Evolutionary conservation across 2,888 invertebrate species (phyloP), one percentile per base, ranked within the genome.

Genomic region (Xanthorhoe designata): DNA sequence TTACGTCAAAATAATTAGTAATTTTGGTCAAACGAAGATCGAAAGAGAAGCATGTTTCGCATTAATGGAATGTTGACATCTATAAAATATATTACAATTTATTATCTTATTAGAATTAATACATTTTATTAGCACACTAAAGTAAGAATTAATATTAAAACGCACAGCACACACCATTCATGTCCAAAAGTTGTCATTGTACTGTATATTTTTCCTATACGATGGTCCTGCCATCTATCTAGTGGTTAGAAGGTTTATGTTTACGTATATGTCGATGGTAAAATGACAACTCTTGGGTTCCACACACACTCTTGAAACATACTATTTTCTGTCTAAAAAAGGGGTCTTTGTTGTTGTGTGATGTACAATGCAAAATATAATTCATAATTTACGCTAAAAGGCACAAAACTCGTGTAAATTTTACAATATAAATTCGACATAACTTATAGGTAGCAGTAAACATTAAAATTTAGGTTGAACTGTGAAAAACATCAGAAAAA

Each of bases 111-210:
- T 89, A 88, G 86, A 90, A 90, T 91, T 92, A 91, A 88, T 91
- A 91, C 86, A 86, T 90, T 85, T 90, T 90, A 92, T 92, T 93
- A 93, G 92, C 91, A 93, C 93, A 88, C 92, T 93, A 92, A 80
- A 87, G 82, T 90, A 90, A 89, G 75, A 87, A 90, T 91, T 92
- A 91, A 88, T 90, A 86, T 81, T 89, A 88, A 63, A 89, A 85
- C 84, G 77, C 88, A 82, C 84, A 78, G 75, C 87, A 83, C 83
- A 78, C 79, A 65, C 78, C 87, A 81, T 78, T 78, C 88, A 87
- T 70, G 80, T 72, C 55, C 87, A 85, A 85, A 83, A 86, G 79
- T 82, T 89, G 86, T 84, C 81, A 88, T 85, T 87, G 84, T 79
- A 58, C 29, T 49, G n/a, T 5, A n/a, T 55, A 18, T 35, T 19